Evolutionary conservation across 2,797 vertebrate genomes (phyloP), one percentile per base, ranked within the genome.

Genomic region (Artibeus lituratus): DNA sequence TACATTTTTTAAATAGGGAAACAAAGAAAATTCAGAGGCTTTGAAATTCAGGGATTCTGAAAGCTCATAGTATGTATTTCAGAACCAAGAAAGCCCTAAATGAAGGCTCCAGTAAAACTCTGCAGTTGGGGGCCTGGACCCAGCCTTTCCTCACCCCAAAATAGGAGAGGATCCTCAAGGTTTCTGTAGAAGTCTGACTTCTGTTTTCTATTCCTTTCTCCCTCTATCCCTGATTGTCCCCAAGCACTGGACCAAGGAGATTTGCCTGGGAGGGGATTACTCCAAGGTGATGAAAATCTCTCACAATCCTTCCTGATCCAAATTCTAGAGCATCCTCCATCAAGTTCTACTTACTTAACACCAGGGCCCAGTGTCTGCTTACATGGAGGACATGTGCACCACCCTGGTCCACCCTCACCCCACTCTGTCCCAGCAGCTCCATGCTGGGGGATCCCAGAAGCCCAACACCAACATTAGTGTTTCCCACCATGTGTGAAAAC

Each of bases 1-100:
- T 51, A 86, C 51, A 70, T 62, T 37, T 92, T 92, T 94, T 37
- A 86, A 94, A 86, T n/a, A 94, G 47, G 49, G 5, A 87, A 80
- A 69, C 10, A 44, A 37, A 47, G 47, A 67, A 69, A n/a, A 47
- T 62, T 47, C 49, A 35, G 57, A 84, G 67, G 7, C 55, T 84
- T 5, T 78, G 26, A 84, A 70, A 84, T 49, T 70, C 26, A 69
- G 78, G 37, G 51, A 26, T 57, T 77, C 69, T 81, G 7, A 57
- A 81, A 84, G 42, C 19, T 90, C 35, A 80, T 35, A 51, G 39
- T 18, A 26, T 76, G 44, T 15, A 24, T 37, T 87, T 87, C 35
- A 51, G 42, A 86, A 92, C 39, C 26, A 90, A 65, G 51, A 39
- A 80, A 90, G 10, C 22, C 24, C n/a, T 37, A 42, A 92, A 47